Conservation (phyloP, 2,797 vertebrate species). For the Pygocentrus nattereri region DNA sequence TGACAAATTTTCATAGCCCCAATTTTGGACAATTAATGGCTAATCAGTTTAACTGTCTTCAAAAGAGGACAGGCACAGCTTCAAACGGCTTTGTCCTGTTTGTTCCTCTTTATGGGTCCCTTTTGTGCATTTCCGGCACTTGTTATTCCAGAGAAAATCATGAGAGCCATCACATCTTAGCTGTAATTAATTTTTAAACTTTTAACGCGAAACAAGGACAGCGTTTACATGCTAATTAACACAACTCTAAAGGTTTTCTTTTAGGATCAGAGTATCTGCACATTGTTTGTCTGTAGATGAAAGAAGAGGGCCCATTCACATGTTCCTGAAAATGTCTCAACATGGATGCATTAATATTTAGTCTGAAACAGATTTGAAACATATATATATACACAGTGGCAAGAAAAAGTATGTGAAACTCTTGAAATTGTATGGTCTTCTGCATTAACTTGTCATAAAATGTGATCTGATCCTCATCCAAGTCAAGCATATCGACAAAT, state of each 20-base stretch:
- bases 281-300: background rate
- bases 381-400: no score
- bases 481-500: no score
- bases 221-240: constrained; percentile 45
- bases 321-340: background rate
- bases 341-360: background rate
- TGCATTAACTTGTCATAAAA: no score
- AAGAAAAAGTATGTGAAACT: background rate
- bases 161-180: constrained; percentile 17
- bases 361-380: background rate
- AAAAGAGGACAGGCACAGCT: background rate
- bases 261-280: constrained; percentile 23
- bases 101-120: background rate
- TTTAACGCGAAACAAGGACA: constrained; percentile 33
- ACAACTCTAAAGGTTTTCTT: background rate
- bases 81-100: constrained; percentile 10
- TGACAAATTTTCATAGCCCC: background rate
- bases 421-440: no score
- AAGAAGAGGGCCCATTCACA: background rate
- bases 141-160: constrained; percentile 27
- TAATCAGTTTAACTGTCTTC: constrained; percentile 1
- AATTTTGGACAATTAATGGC: background rate
- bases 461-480: no score
- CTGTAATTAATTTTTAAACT: constrained; percentile 41
- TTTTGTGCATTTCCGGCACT: constrained; percentile 7